Percentiles rank a stretch among this genome's conserved stretches.
Evolutionary conservation across 2,888 invertebrate species (phyloP).

Genomic region (Epiblema foenella): DNA sequence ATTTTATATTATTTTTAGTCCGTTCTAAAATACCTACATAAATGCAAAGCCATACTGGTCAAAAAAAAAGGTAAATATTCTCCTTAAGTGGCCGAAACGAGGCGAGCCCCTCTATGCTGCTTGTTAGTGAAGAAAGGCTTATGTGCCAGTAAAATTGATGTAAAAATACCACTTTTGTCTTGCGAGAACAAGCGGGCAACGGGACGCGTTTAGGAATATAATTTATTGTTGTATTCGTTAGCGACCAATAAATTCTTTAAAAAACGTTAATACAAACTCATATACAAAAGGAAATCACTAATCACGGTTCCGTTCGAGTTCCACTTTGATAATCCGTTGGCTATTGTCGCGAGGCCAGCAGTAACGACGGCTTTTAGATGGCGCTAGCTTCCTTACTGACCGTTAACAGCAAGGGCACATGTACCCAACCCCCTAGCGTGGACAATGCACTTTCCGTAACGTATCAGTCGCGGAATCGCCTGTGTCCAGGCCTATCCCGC

Average conservation of each 20-base stretch:
- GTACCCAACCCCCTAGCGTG: no score
- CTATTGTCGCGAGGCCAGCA: no score
- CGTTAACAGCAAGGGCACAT: no score
- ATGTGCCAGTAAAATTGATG: slow-evolving; percentile 12
- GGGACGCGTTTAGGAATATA: slow-evolving; percentile 56
- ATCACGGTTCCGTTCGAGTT: slow-evolving; percentile 24
- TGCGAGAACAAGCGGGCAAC: slow-evolving; percentile 29
- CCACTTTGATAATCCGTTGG: slow-evolving; percentile 28
- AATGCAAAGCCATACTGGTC: neutral
- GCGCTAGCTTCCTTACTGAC: no score
- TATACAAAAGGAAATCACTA: slow-evolving; percentile 43
- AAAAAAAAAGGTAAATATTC: neutral
- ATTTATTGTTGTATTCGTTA: slow-evolving; percentile 74
- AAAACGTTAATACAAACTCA: slow-evolving; percentile 51
- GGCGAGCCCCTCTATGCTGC: slow-evolving; percentile 28
- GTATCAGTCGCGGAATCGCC: no score
- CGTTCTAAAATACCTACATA: neutral
- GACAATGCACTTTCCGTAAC: no score
- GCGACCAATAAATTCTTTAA: slow-evolving; percentile 63
- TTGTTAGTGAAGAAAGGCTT: slow-evolving; percentile 4
- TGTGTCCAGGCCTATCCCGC: no score
- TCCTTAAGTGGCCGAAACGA: slow-evolving; percentile 34
- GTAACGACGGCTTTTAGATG: no score
- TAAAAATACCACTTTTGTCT: neutral
- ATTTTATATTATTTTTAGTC: neutral